phyloP scores from a whole-genome alignment of 2,888 invertebrate species.

The Acanthosepion pharaonis region DNA sequence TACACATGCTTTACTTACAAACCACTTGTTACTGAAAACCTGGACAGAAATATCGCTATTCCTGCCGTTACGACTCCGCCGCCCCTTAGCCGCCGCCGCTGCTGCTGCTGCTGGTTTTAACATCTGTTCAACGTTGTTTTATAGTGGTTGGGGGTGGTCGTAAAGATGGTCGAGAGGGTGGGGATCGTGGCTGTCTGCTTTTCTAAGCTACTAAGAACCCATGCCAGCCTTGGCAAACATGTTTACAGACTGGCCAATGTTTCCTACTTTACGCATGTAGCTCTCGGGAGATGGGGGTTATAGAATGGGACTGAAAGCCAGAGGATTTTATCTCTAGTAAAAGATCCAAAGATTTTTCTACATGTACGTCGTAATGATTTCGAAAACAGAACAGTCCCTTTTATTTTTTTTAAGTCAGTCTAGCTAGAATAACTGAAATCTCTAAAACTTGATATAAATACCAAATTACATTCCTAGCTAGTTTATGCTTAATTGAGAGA shows the following conservation, averaged over 20 bases:
- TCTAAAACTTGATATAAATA: no score
- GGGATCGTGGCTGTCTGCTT: not conserved
- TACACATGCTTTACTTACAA: not conserved
- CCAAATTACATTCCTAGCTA: no score
- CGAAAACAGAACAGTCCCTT: no score
- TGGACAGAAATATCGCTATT: not conserved
- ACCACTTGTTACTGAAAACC: slow-evolving; percentile 1
- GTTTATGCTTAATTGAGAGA: no score
- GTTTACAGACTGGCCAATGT: not conserved
- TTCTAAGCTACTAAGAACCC: not conserved
- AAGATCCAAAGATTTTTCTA: no score
- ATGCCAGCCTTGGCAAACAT: not conserved
- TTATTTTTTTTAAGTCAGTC: no score
- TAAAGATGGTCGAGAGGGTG: not conserved
- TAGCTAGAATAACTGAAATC: no score
- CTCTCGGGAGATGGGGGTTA: not conserved
- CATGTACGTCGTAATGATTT: no score
- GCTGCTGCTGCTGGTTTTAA: not conserved
- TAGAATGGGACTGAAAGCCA: not conserved
- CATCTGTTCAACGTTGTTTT: slow-evolving; percentile 33
- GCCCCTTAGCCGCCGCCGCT: not conserved
- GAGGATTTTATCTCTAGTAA: no score
- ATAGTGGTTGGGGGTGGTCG: not conserved
- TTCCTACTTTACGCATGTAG: not conserved
- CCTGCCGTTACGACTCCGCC: not conserved